phyloP scores from a whole-genome alignment of 2,888 invertebrate species.

The Nudaria mundana region DNA sequence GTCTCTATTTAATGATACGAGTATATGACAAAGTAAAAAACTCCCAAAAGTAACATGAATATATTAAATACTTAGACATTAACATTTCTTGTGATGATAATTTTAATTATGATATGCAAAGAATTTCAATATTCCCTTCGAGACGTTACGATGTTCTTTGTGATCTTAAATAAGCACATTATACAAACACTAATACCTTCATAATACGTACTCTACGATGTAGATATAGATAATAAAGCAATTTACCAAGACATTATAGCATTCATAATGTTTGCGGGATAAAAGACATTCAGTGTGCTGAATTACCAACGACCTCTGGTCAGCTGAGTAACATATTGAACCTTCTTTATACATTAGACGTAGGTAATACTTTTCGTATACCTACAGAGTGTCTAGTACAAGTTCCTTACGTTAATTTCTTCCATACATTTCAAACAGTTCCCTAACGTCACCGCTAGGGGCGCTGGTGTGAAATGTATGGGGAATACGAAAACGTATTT shows the following conservation, averaged over 20 bases:
- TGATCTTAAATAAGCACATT: slow-evolving; percentile 11
- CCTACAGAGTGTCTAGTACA: too few relatives aligned
- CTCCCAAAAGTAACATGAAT: slow-evolving; percentile 13
- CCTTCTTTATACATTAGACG: not conserved
- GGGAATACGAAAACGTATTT: too few relatives aligned
- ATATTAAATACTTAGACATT: slow-evolving; percentile 19
- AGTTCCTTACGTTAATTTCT: too few relatives aligned
- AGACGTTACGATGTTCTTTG: slow-evolving; percentile 9
- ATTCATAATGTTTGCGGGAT: not conserved
- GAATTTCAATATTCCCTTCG: slow-evolving; percentile 12
- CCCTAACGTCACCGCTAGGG: too few relatives aligned
- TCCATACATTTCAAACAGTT: too few relatives aligned
- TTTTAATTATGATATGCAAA: slow-evolving; percentile 13
- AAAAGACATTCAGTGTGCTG: slow-evolving; percentile 1
- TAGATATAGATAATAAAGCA: not conserved
- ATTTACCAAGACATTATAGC: not conserved
- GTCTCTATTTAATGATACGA: too few relatives aligned
- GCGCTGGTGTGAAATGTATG: too few relatives aligned
- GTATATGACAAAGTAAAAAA: too few relatives aligned
- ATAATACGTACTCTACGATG: not conserved
- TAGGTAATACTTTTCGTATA: too few relatives aligned
- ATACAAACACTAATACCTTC: slow-evolving; percentile 1
- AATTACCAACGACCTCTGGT: not conserved
- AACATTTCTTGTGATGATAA: slow-evolving; percentile 18
- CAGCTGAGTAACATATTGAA: not conserved